Base-by-base conservation (phyloP, 37 sponge, comb jelly and placozoan genomes). In the Bolinopsis microptera region DNA sequence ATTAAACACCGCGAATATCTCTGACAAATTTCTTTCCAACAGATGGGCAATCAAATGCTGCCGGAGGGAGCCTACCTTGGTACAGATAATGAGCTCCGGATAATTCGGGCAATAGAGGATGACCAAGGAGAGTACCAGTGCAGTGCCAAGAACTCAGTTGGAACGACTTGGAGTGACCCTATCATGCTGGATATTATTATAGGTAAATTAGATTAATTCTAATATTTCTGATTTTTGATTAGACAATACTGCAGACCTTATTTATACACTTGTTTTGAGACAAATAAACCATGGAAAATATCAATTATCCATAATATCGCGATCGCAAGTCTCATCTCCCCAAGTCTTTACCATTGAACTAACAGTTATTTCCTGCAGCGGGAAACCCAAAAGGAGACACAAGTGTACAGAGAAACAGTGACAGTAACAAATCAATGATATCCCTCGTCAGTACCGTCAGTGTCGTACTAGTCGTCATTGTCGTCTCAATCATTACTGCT, bases 51-150 rank as follows among this genome's bases (percentile, higher is more conserved):
- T 38, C 32, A 34, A 5, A 27, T 22, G 90, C 28, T 86, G 31
- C 90, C 90, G 30, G 90, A 86, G 3, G 90, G 90, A 1, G 90
- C 90, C 1, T 38, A 33, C n/a, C 40, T 36, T 9, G 61, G 90
- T 26, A 24, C 61, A 0, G 90, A 86, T 27, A 39, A 86, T 27
- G 90, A 86, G 90, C 31, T 86, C 38, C 41, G 61, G 25, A 86
- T 86, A 39, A 86, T 86, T 48, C 90, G 90, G 61, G 90, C 90
- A 0, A 86, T 86, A 28, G 26, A 28, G 9, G 90, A 34, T 8
- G 90, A 86, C 36, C 3, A 35, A 0, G 90, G 90, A 41, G 61
- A 86, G 90, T 86, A 86, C 61, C 90, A 86, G 90, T 86, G 90
- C 36, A 86, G 90, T 86, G 90, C 90, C 28, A 16, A 86, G 90